Conservation (phyloP, 2,888 invertebrate genomes). For the Dryomyza anilis region DNA sequence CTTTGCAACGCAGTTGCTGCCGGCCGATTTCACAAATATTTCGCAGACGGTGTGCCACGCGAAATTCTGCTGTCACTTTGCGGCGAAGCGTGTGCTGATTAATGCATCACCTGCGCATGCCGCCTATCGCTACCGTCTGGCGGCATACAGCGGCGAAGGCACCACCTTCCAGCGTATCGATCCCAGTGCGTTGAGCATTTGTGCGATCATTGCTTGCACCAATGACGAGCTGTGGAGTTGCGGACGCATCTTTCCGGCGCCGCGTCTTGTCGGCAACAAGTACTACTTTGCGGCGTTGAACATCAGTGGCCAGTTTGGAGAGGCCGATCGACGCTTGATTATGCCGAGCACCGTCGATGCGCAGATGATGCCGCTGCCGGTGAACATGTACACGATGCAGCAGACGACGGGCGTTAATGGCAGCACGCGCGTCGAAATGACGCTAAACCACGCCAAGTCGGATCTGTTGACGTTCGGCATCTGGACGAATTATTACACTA, state of each 20-base stretch:
- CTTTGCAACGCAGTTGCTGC: conserved; percentile 41
- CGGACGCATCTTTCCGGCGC: conserved; percentile 49
- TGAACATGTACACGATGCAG: conserved; percentile 37
- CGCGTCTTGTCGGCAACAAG: conserved; percentile 38
- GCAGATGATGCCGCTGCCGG: conserved; percentile 44
- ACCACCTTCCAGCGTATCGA: conserved; percentile 54
- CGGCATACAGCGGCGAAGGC: conserved; percentile 45
- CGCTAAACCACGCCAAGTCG: conserved; percentile 39
- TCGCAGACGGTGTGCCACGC: conserved; percentile 33
- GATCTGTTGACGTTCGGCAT: conserved; percentile 57
- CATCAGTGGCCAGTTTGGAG: conserved; percentile 46
- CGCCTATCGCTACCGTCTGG: conserved; percentile 52
- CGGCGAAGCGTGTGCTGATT: conserved; percentile 32
- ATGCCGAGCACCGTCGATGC: conserved; percentile 53
- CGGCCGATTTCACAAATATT: conserved; percentile 29
- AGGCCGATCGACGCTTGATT: conserved; percentile 43
- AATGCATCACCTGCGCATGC: conserved; percentile 33
- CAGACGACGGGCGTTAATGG: too few species aligned
- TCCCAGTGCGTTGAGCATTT: conserved; percentile 61
- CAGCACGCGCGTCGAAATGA: conserved; percentile 34
- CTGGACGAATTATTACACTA: conserved; percentile 51
- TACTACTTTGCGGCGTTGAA: conserved; percentile 46
- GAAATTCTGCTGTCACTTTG: conserved; percentile 58
- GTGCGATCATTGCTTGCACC: conserved; percentile 63
- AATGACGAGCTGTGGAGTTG: conserved; percentile 57